Conservation (phyloP, 2,113 vertebrate species). For the Notiomystis cincta region DNA sequence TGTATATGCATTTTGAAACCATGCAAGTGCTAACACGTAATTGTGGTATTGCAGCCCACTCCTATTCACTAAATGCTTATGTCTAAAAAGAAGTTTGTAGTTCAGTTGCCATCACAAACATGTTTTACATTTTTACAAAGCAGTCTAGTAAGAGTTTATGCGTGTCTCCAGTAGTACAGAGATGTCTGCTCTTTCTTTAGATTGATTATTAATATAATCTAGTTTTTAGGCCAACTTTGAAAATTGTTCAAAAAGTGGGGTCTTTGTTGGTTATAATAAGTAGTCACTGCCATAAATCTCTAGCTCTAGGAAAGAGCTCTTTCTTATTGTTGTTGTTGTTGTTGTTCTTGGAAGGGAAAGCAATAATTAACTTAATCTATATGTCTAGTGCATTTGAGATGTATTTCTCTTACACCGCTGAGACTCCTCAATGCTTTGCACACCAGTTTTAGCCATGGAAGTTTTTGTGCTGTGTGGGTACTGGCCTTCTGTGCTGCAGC, state of each 20-base stretch:
- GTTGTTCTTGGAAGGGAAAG: background rate
- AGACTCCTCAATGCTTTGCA: background rate
- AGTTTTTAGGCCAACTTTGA: background rate
- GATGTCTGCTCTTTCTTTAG: background rate
- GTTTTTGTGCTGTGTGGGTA: background rate
- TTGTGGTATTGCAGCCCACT: background rate
- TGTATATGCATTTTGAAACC: background rate
- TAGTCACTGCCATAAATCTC: background rate
- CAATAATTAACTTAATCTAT: background rate
- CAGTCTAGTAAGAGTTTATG: background rate
- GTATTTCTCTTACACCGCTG: background rate
- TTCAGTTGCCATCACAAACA: background rate
- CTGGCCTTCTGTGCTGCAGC: background rate
- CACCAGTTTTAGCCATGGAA: background rate
- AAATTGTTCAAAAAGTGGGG: background rate
- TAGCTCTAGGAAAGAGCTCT: background rate
- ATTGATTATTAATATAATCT: background rate
- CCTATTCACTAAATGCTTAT: background rate
- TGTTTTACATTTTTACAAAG: background rate
- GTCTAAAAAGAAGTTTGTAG: background rate
- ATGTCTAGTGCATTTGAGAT: background rate
- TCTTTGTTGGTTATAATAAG: background rate
- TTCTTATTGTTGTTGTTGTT: background rate
- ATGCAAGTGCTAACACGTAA: background rate
- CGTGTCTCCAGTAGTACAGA: background rate